phyloP scores from a whole-genome alignment of 2,888 invertebrate species.

The Macropis europaea region DNA sequence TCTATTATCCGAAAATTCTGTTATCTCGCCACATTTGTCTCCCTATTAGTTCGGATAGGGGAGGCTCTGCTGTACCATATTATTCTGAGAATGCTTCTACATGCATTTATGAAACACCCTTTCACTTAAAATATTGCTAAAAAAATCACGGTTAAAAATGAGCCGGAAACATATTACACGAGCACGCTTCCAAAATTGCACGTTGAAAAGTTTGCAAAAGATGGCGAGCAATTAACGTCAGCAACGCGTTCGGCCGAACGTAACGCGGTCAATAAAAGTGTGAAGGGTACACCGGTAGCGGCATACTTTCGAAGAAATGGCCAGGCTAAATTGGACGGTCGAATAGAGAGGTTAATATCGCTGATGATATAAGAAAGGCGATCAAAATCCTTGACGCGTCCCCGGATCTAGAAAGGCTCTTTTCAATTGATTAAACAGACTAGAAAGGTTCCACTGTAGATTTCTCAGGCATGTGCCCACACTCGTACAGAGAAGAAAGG shows the following conservation, averaged over 20 bases:
- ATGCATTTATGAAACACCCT: no score
- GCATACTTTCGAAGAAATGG: constrained; percentile 50
- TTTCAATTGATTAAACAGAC: constrained; percentile 50
- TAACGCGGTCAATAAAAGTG: constrained; percentile 1
- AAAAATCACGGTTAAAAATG: no score
- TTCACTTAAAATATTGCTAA: no score
- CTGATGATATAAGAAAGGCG: constrained; percentile 28
- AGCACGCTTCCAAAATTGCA: no score
- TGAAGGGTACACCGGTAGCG: constrained; percentile 14
- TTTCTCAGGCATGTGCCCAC: constrained; percentile 3
- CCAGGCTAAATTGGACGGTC: constrained; percentile 25
- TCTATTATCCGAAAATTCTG: no score
- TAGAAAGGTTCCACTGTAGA: constrained; percentile 27
- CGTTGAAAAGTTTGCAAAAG: no score
- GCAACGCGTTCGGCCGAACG: background rate
- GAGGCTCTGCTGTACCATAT: no score
- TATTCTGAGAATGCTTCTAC: no score
- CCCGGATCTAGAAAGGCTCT: constrained; percentile 61
- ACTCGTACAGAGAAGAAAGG: constrained; percentile 2
- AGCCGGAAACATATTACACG: no score
- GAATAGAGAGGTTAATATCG: constrained; percentile 44
- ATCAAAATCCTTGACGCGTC: constrained; percentile 60
- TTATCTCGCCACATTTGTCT: no score
- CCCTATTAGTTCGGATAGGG: no score
- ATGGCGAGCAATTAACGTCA: no score